Evolutionary conservation across 2,888 invertebrate genomes (phyloP), one percentile per base, ranked within the genome.

Genomic region (Hecatera dysodea): DNA sequence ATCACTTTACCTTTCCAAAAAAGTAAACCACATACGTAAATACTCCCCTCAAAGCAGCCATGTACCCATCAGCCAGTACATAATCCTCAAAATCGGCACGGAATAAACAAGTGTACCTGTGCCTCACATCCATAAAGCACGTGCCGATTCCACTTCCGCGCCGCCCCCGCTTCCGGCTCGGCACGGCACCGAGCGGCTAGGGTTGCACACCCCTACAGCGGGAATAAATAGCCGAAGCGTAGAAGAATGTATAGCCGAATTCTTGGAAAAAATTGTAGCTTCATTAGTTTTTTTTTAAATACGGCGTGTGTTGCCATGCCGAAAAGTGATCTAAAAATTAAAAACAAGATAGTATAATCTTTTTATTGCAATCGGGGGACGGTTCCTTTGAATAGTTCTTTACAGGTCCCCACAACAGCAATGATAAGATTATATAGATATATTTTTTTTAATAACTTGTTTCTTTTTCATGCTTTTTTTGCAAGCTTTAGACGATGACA

Each of bases 101-200:
- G 61, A 64, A 82, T 78, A 79, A 79, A 79, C 80, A 82, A 79
- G 75, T 73, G 64, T 79, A 79, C 79, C 77, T 83, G 81, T 65
- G 56, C 77, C 81, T 60, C 83, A 75, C 75, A 82, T 80, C 75
- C 68, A 83, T 81, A 84, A 75, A 81, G 72, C 81, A 78, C 79
- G 79, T 86, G 85, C 85, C 83, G 76, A 81, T 76, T 65, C 74
- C 46, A 78, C 62, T 75, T 85, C 86, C 85, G 77, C 36, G 68
- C 72, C 85, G 85, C 86, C 85, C 75, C 77, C 81, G 53, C 63
- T 72, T 85, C 85, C 85, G 76, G 64, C 48, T 7, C 55, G 33
- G 33, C 36, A 56, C 56, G 56, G 56, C 22, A 36, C 56, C 15
- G 22, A 1, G 6, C 11, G 4, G 36, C 36, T 56, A 56, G 56